phyloP scores from a whole-genome alignment of 2,888 invertebrate genomes.

The Halictus quadricinctus region DNA sequence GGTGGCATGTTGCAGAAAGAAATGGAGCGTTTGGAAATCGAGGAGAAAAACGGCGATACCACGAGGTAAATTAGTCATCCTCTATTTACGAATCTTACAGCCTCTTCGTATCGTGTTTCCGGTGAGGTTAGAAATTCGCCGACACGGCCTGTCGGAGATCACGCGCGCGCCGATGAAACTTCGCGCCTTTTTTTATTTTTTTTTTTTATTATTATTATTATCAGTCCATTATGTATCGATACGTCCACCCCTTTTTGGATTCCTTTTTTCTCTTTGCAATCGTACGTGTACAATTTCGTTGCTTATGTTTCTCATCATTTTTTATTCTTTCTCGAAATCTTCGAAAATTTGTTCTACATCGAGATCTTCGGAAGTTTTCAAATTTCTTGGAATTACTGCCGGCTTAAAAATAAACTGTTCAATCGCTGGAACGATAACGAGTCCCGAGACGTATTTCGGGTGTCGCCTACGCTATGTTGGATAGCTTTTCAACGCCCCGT shows the following conservation, averaged over 20 bases:
- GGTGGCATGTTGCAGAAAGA: conserved; percentile 78
- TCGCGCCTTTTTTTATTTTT: conserved; percentile 52
- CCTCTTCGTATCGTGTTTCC: conserved; percentile 44
- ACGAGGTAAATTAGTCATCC: conserved; percentile 75
- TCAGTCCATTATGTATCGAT: not conserved
- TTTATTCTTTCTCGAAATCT: too few relatives aligned
- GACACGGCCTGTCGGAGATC: conserved; percentile 23
- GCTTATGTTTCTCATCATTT: not conserved
- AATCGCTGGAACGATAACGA: not conserved
- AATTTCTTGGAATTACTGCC: not conserved
- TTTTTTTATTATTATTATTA: not conserved
- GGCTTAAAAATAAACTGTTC: not conserved
- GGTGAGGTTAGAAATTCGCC: conserved; percentile 41
- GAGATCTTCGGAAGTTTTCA: not conserved
- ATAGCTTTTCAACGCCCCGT: not conserved
- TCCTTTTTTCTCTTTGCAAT: not conserved
- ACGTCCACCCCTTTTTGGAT: not conserved
- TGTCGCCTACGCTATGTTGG: too few relatives aligned
- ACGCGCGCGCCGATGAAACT: conserved; percentile 12
- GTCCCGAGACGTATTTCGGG: not conserved
- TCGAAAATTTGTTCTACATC: too few relatives aligned
- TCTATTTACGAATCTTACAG: conserved; percentile 38
- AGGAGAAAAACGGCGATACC: conserved; percentile 80
- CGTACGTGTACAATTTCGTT: not conserved
- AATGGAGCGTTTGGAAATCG: conserved; percentile 80